These are phyloP conservation scores for Nephrocerus scutellatus DNA, from an alignment of 2,888 invertebrate species.

Conservation along the genomic window DNA sequence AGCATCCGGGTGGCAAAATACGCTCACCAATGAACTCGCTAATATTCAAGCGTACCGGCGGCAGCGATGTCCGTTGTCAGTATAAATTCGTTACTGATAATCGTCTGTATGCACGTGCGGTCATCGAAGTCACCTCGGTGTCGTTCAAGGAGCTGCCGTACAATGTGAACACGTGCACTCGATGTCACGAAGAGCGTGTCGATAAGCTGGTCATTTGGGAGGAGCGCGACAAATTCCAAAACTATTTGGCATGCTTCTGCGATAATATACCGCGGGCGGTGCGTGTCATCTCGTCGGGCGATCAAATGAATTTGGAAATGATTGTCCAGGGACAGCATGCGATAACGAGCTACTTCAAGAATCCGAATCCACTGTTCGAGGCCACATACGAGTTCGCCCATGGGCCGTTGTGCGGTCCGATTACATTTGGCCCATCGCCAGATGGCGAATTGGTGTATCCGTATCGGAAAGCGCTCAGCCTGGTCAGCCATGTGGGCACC, in stretches of 20 bases:
- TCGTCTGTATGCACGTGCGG: slow-evolving; percentile 71
- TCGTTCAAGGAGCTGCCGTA: slow-evolving; percentile 78
- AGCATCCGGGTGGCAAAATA: slow-evolving; percentile 64
- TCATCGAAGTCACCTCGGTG: slow-evolving; percentile 66
- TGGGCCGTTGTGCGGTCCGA: slow-evolving; percentile 79
- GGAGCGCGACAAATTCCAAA: slow-evolving; percentile 58
- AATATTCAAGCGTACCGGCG: slow-evolving; percentile 72
- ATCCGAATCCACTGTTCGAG: slow-evolving; percentile 74
- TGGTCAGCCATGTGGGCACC: slow-evolving; percentile 41
- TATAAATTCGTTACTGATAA: slow-evolving; percentile 80
- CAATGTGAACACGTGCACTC: slow-evolving; percentile 71
- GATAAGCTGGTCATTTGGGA: slow-evolving; percentile 79
- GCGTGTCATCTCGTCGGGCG: slow-evolving; percentile 69
- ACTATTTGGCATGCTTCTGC: slow-evolving; percentile 69
- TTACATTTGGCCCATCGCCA: slow-evolving; percentile 68
- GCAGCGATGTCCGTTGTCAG: slow-evolving; percentile 70
- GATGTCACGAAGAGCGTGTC: slow-evolving; percentile 79
- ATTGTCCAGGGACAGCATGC: slow-evolving; percentile 80
- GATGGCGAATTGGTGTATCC: slow-evolving; percentile 86
- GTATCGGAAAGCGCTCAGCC: slow-evolving; percentile 68
- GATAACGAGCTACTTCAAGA: slow-evolving; percentile 81
- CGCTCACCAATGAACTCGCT: slow-evolving; percentile 80
- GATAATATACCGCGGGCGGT: slow-evolving; percentile 57
- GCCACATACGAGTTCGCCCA: slow-evolving; percentile 85
- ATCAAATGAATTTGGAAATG: slow-evolving; percentile 72